These are phyloP conservation scores for Daphoenositta chrysoptera DNA, from an alignment of 2,113 vertebrate species.

Conservation along the genomic window DNA sequence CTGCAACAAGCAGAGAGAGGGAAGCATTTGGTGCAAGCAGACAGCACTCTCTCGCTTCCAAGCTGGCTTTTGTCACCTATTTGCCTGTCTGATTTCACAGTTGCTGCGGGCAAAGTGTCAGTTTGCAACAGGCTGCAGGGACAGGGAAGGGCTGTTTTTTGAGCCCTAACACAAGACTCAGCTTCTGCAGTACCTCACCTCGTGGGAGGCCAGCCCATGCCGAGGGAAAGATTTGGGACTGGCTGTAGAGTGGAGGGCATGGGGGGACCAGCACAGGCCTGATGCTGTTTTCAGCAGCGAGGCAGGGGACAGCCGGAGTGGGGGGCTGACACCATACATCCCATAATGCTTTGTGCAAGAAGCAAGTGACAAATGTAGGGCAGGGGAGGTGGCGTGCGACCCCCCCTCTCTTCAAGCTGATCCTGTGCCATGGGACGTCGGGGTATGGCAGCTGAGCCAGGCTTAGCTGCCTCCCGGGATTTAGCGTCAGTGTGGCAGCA, in stretches of 20 bases:
- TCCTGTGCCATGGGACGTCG: background rate
- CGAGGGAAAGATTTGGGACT: accelerated
- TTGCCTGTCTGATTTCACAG: background rate
- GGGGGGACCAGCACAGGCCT: background rate
- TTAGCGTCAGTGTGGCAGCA: background rate
- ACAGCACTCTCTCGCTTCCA: accelerated
- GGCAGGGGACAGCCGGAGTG: accelerated
- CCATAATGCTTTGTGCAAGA: background rate
- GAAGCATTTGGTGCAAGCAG: accelerated
- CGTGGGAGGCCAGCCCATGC: accelerated
- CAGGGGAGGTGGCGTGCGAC: background rate
- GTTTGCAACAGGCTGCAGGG: background rate
- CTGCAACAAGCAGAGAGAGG: background rate
- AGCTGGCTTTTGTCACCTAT: background rate
- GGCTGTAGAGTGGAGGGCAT: accelerated
- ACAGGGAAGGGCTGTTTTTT: background rate
- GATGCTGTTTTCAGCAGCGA: accelerated
- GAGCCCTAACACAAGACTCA: background rate
- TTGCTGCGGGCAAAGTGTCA: background rate
- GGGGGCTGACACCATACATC: background rate
- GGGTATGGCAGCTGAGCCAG: background rate
- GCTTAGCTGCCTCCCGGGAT: background rate
- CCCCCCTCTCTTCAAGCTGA: background rate
- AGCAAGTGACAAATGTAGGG: conserved; percentile 1
- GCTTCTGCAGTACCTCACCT: background rate